Evolutionary conservation across 30 jellyfish, hydroid and myxozoan species (phyloP).

Genomic region (Sanderia malayensis): DNA sequence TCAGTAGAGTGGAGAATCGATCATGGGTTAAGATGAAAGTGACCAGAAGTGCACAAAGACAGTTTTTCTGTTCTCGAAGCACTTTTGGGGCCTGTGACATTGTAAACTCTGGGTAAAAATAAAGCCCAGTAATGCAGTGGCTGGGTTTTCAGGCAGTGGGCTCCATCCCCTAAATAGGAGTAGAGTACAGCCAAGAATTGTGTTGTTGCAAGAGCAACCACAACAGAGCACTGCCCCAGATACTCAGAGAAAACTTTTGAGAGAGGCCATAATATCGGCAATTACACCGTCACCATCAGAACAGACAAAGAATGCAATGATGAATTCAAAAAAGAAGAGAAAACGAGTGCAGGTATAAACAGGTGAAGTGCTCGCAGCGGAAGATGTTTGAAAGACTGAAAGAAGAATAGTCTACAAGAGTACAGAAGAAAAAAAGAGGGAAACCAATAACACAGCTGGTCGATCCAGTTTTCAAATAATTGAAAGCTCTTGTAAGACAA

Average conservation of each 20-base stretch:
- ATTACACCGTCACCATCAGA: slow-evolving; percentile 17
- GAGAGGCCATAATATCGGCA: slow-evolving; percentile 12
- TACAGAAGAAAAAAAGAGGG: too few species aligned
- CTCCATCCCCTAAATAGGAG: slow-evolving; percentile 9
- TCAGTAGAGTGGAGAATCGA: too few species aligned
- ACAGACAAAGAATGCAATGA: background rate
- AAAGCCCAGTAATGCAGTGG: slow-evolving; percentile 14
- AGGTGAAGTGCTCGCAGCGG: slow-evolving; percentile 18
- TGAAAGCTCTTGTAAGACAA: too few species aligned
- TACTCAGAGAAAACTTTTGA: slow-evolving; percentile 8
- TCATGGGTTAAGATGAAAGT: too few species aligned
- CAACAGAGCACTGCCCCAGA: background rate
- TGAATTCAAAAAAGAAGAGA: slow-evolving; percentile 1
- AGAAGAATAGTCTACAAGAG: too few species aligned
- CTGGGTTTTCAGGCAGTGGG: slow-evolving; percentile 8
- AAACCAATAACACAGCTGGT: too few species aligned
- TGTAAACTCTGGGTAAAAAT: slow-evolving; percentile 9
- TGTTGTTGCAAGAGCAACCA: background rate
- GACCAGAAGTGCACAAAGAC: too few species aligned
- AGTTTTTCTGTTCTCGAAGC: too few species aligned
- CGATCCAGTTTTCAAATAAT: too few species aligned
- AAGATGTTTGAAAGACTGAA: background rate
- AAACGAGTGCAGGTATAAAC: background rate
- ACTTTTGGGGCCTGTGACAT: too few species aligned
- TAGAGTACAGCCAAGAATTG: slow-evolving; percentile 16